Conservation (phyloP, 1,140 invertebrate species). For the Ephestia elutella region DNA sequence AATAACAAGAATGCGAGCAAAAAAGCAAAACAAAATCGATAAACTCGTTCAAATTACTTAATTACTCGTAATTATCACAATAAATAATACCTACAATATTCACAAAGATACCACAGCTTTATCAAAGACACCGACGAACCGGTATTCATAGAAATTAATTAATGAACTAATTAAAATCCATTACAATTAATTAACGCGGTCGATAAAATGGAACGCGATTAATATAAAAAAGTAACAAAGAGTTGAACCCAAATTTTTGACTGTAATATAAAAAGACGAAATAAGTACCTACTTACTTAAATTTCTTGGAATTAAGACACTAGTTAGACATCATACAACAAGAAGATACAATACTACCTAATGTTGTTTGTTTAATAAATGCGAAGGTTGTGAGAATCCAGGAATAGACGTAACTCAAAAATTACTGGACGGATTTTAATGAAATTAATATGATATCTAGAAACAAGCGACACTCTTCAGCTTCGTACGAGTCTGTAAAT, state of each 20-base stretch:
- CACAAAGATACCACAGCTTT: constrained; percentile 40
- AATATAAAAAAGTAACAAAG: constrained; percentile 41
- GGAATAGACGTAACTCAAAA: too few relatives aligned
- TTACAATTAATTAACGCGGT: constrained; percentile 67
- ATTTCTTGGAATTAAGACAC: too few relatives aligned
- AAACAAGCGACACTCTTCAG: too few relatives aligned
- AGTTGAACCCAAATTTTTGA: background rate
- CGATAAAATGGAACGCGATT: constrained; percentile 64
- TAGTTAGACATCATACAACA: too few relatives aligned
- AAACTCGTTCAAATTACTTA: constrained; percentile 1
- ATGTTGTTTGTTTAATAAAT: too few relatives aligned
- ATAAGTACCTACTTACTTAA: too few relatives aligned
- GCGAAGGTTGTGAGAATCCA: too few relatives aligned
- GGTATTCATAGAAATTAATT: constrained; percentile 55
- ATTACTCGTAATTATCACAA: constrained; percentile 4
- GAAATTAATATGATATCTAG: too few relatives aligned
- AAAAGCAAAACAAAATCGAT: constrained; percentile 2
- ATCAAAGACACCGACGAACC: constrained; percentile 53
- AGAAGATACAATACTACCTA: too few relatives aligned
- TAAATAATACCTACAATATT: constrained; percentile 12
- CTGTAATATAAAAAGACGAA: too few relatives aligned
- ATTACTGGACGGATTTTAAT: too few relatives aligned
- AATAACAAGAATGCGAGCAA: background rate
- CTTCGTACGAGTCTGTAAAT: too few relatives aligned
- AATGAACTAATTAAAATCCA: constrained; percentile 71